Evolutionary conservation across 2,113 vertebrate species (phyloP).

Genomic region (Ceuthmochares aereus): DNA sequence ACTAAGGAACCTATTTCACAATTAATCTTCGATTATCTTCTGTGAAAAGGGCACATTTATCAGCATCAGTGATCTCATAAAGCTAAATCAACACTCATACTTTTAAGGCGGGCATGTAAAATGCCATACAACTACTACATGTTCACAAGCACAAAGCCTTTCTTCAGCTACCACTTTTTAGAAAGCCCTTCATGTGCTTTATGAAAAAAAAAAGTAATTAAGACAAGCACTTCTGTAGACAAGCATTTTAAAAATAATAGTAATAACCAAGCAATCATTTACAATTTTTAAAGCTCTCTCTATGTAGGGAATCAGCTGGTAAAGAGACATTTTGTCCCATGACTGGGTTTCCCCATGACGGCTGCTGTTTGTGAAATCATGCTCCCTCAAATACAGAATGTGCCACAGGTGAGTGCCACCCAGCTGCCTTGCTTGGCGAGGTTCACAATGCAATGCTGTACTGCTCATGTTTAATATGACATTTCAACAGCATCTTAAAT

Average conservation of each 20-base stretch:
- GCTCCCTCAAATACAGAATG: not conserved
- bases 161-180: not conserved
- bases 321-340: not conserved
- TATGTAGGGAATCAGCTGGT: not conserved
- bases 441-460: fast-evolving
- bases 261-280: not conserved
- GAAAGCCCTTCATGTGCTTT: not conserved
- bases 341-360: fast-evolving
- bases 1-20: not conserved
- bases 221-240: not conserved
- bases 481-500: not conserved
- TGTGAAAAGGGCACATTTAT: not conserved
- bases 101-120: not conserved
- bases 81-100: not conserved
- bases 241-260: not conserved
- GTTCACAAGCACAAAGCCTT: not conserved
- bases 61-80: not conserved
- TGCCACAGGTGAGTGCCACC: fast-evolving
- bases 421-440: fast-evolving
- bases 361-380: not conserved
- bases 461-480: fast-evolving
- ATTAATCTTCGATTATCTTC: not conserved
- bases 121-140: not conserved
- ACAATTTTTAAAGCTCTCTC: not conserved
- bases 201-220: not conserved